Evolutionary conservation across 2,888 invertebrate species (phyloP).

Genomic region (Emmelina monodactyla): DNA sequence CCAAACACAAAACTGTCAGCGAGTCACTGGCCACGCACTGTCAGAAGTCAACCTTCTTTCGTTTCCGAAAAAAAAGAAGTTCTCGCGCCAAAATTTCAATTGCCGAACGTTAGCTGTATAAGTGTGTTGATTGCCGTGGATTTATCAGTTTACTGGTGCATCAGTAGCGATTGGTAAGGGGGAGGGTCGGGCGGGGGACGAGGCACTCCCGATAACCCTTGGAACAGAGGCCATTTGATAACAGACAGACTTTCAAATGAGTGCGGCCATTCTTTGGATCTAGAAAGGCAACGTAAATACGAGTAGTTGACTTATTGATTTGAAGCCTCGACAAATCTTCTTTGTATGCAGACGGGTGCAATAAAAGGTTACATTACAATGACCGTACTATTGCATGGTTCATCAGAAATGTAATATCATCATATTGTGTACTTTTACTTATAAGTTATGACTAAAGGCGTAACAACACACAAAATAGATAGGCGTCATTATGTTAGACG

Average conservation of each 20-base stretch:
- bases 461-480: too few relatives aligned
- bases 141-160: constrained; percentile 49
- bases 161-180: constrained; percentile 27
- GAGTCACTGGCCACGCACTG: constrained; percentile 17
- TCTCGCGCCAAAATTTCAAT: background rate
- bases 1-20: constrained; percentile 25
- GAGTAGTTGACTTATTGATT: constrained; percentile 8
- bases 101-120: constrained; percentile 16
- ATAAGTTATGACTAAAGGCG: too few relatives aligned
- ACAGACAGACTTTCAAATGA: constrained; percentile 46
- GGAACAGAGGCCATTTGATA: constrained; percentile 39
- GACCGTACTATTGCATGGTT: too few relatives aligned
- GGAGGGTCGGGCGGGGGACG: constrained; percentile 31
- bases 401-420: too few relatives aligned
- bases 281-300: constrained; percentile 21
- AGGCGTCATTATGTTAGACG: too few relatives aligned
- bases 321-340: too few relatives aligned
- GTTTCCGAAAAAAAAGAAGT: constrained; percentile 12
- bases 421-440: too few relatives aligned
- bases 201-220: constrained; percentile 47
- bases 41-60: constrained; percentile 3
- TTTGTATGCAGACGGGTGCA: too few relatives aligned
- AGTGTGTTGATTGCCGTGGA: constrained; percentile 33
- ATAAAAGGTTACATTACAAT: too few relatives aligned
- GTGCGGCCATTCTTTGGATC: constrained; percentile 44